Percentiles rank a stretch among this genome's conserved stretches.
These are phyloP conservation scores for Piprites chloris DNA, from an alignment of 2,113 vertebrate genomes.

Conservation along the genomic window DNA sequence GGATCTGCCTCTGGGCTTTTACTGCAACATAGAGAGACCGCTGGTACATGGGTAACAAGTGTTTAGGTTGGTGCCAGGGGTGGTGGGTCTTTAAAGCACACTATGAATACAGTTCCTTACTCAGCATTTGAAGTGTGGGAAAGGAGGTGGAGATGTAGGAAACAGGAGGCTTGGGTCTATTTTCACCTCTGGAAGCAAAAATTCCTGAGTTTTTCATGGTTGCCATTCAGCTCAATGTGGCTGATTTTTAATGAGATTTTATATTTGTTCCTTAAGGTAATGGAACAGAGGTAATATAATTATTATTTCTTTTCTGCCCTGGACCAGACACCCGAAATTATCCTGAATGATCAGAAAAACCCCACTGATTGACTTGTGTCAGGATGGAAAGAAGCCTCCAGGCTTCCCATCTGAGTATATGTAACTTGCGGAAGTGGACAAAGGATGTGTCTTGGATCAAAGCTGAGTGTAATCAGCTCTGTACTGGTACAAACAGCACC, in stretches of 20 bases:
- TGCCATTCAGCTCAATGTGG: background rate
- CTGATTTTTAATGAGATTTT: background rate
- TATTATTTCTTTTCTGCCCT: background rate
- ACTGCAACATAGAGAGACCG: background rate
- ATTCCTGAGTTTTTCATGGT: background rate
- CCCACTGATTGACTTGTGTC: background rate
- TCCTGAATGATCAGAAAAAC: background rate
- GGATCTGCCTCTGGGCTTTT: background rate
- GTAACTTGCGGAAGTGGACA: background rate
- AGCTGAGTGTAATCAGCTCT: background rate
- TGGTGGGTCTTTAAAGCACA: background rate
- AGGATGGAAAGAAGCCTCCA: background rate
- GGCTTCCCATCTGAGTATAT: background rate
- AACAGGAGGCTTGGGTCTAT: background rate
- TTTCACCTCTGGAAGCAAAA: background rate
- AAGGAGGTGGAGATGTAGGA: background rate
- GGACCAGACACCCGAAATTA: background rate
- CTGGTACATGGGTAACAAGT: background rate
- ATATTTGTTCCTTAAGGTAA: background rate
- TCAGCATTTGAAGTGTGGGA: background rate
- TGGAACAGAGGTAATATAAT: background rate
- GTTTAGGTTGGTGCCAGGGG: background rate
- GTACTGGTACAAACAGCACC: background rate
- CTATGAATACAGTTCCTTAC: background rate
- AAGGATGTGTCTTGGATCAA: fast-evolving